Evolutionary conservation across 2,113 vertebrate genomes (phyloP).

Genomic region (Microcebus ravelobensis): DNA sequence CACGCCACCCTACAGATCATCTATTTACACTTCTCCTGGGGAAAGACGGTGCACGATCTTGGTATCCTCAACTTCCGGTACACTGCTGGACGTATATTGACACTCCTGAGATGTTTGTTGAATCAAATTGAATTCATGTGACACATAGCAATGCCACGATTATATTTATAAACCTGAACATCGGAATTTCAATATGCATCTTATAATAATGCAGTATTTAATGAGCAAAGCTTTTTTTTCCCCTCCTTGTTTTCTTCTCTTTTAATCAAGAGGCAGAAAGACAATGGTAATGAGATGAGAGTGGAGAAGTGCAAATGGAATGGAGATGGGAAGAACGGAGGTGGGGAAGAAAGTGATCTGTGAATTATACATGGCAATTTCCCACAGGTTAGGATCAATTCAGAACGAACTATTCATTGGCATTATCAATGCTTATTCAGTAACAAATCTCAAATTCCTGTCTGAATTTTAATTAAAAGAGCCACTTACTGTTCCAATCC

Average conservation of each 20-base stretch:
- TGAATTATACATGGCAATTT: neutral
- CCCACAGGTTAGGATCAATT: neutral
- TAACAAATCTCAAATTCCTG: constrained; percentile 47
- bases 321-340: neutral
- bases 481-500: neutral
- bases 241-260: neutral
- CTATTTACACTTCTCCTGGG: neutral
- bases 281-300: neutral
- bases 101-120: neutral
- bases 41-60: neutral
- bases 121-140: neutral
- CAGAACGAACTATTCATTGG: neutral
- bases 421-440: neutral
- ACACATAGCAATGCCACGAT: neutral
- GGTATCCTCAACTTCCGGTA: neutral
- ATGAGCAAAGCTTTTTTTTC: neutral
- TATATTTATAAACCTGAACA: neutral
- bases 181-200: neutral
- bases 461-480: constrained; percentile 66
- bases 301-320: neutral
- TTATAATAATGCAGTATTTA: neutral
- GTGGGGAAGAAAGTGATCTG: neutral
- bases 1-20: neutral
- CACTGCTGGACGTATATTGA: no score
- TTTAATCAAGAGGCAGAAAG: neutral